Percentiles rank a stretch among this genome's conserved stretches.
These are phyloP conservation scores for Tonatia bakeri DNA, from an alignment of 2,113 vertebrate species.

Conservation along the genomic window DNA sequence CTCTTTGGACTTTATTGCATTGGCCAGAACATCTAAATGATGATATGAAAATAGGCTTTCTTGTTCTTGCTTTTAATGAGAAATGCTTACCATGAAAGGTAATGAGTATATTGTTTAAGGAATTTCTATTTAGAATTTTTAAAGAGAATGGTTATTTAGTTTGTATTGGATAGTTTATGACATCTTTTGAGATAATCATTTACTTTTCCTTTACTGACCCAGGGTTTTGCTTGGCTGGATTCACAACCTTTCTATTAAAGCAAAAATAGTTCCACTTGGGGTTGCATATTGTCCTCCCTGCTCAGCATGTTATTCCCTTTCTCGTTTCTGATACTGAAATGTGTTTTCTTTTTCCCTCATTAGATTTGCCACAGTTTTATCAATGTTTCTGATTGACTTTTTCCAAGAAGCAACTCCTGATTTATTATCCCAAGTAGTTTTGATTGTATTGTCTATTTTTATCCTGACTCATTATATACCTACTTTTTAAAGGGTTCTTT, in stretches of 20 bases:
- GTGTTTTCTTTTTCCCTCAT: background rate
- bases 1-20: background rate
- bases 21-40: constrained; percentile 7
- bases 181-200: background rate
- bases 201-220: background rate
- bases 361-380: background rate
- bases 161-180: background rate
- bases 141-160: background rate
- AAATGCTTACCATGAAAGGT: background rate
- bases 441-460: background rate
- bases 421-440: background rate
- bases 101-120: background rate
- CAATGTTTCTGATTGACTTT: background rate
- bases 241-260: background rate
- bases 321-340: background rate
- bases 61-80: constrained; percentile 20
- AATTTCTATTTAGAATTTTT: background rate
- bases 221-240: background rate
- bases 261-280: background rate
- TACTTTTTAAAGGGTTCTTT: background rate
- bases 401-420: background rate
- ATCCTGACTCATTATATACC: background rate
- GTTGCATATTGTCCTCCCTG: background rate
- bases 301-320: background rate
- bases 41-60: background rate